phyloP scores from a whole-genome alignment of 2,888 invertebrate species.

The Azorinus chamasolen region DNA sequence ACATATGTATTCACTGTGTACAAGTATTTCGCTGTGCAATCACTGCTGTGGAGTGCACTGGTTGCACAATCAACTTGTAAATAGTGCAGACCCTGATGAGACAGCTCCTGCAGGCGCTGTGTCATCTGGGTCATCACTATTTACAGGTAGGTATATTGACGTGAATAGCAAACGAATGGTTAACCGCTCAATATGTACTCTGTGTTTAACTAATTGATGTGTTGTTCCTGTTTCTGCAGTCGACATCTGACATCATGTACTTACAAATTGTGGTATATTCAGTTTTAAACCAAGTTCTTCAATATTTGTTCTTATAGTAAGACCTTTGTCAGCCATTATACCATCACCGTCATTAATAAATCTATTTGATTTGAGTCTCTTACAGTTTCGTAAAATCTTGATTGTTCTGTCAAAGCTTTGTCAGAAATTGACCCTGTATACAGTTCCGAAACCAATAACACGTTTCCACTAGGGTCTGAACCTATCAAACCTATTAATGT shows the following conservation, averaged over 20 bases:
- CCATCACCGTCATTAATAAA: conserved; percentile 8
- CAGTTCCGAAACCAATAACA: conserved; percentile 28
- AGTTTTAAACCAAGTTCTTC: conserved; percentile 7
- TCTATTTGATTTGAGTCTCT: conserved; percentile 11
- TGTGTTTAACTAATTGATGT: conserved; percentile 19
- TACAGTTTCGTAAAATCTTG: conserved; percentile 14
- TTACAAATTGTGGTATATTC: conserved; percentile 18
- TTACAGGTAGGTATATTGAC: no score
- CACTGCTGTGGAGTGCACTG: no score
- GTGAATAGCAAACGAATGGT: no score
- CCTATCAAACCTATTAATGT: conserved; percentile 34
- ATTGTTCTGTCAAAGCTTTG: not conserved
- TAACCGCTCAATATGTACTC: conserved; percentile 24
- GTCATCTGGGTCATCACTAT: no score
- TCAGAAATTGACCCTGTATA: conserved; percentile 27
- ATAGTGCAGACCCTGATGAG: no score
- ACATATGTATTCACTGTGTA: no score
- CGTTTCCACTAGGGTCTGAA: conserved; percentile 39
- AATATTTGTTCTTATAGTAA: conserved; percentile 13
- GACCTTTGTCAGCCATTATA: conserved; percentile 26
- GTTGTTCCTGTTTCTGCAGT: not conserved
- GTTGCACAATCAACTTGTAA: no score
- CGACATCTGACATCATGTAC: not conserved
- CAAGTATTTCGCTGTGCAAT: no score
- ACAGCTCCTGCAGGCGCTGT: no score